phyloP scores from a whole-genome alignment of 2,888 invertebrate genomes.

The Pemphredon lugubris region DNA sequence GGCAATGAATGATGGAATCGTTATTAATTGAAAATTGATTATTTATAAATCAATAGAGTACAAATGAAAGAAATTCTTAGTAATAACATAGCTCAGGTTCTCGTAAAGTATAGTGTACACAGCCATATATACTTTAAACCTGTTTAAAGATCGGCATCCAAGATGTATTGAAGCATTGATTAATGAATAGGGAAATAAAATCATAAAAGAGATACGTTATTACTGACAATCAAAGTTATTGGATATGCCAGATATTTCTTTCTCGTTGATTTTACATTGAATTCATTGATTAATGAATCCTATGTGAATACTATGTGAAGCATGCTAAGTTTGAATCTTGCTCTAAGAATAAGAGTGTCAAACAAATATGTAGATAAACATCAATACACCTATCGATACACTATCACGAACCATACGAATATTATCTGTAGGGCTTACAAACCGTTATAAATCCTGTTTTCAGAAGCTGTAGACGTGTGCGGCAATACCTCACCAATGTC shows the following conservation, averaged over 20 bases:
- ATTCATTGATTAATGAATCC: not conserved
- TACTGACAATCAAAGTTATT: not conserved
- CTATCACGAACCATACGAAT: conserved; percentile 13
- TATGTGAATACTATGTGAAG: not conserved
- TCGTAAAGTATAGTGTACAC: conserved; percentile 18
- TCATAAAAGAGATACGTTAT: too few relatives aligned
- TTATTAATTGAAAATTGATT: conserved; percentile 12
- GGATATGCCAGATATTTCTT: not conserved
- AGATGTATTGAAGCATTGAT: conserved; percentile 2
- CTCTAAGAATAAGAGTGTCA: conserved; percentile 12
- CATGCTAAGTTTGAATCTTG: conserved; percentile 12
- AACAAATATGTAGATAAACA: conserved; percentile 18
- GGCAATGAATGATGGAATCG: not conserved
- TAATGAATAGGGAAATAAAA: not conserved
- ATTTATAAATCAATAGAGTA: conserved; percentile 27
- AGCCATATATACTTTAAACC: conserved; percentile 18
- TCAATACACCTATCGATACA: conserved; percentile 19
- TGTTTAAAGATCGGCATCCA: conserved; percentile 6
- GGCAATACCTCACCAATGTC: not conserved
- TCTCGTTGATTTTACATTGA: not conserved
- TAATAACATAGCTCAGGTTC: not conserved
- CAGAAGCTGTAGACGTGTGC: conserved; percentile 12
- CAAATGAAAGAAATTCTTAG: conserved; percentile 18
- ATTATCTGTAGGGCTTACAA: conserved; percentile 30
- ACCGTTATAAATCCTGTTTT: conserved; percentile 29